These are phyloP conservation scores for Orthonychiurus folsomi DNA, from an alignment of 2,888 invertebrate genomes.

Conservation along the genomic window DNA sequence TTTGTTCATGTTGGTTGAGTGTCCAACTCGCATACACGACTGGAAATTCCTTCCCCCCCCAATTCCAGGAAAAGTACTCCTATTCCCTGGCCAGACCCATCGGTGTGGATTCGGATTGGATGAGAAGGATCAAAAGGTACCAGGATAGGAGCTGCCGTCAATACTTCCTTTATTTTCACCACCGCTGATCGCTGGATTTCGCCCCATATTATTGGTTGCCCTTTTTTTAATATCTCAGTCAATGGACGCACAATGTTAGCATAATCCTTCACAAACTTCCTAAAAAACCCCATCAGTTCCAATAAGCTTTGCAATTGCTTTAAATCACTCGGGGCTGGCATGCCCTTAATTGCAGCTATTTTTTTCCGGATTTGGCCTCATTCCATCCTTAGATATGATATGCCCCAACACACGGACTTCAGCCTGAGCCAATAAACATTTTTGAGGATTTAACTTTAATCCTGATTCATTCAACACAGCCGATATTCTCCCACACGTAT, in stretches of 20 bases:
- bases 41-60: conserved; percentile 27
- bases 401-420: not conserved
- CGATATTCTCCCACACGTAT: not conserved
- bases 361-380: not conserved
- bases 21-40: conserved; percentile 37
- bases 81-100: conserved; percentile 40
- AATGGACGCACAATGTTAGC: not conserved
- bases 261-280: not conserved
- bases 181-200: not conserved
- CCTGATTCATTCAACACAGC: not conserved
- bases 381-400: not conserved
- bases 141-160: not conserved
- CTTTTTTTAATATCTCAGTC: not conserved
- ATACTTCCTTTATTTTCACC: not conserved
- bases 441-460: not conserved
- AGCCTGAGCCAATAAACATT: not conserved
- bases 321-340: not conserved
- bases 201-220: not conserved
- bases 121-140: conserved; percentile 32
- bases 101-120: conserved; percentile 39
- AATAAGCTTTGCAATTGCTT: not conserved
- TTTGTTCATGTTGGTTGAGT: conserved; percentile 41
- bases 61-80: conserved; percentile 40
- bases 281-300: not conserved
- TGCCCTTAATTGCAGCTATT: not conserved